Base-by-base conservation (phyloP, 2,113 vertebrate genomes). In the Charina bottae region DNA sequence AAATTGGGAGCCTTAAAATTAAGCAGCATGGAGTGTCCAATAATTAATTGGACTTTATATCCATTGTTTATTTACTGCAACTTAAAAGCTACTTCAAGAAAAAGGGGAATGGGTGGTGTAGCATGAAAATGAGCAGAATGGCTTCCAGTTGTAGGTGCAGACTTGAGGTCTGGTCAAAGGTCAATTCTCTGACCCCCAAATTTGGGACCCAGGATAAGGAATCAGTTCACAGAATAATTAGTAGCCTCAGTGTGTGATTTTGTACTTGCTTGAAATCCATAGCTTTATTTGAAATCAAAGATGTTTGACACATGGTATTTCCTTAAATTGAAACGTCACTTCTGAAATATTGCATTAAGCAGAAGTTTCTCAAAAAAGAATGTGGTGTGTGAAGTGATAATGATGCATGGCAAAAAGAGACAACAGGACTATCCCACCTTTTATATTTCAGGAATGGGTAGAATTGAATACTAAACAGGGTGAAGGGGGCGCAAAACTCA, bases 1-100 rank as follows among this genome's bases (percentile, higher is more conserved):
- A 97, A 95, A 97, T 97, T 92, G 95, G 96, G 97, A 97, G 96
- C 92, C 95, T 96, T 97, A 97, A 98, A 98, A 97, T 96, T 97
- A 98, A 97, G 94, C 94, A 97, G 97, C 97, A 97, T 96, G 96
- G 96, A 97, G 95, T 97, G 96, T 97, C 97, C 96, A 97, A 95
- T 97, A 97, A 97, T 97, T 98, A 97, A 97, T 97, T 97, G 96
- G 93, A 96, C 95, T 97, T 96, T 93, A 97, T 95, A 95, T 93
- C 92, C 96, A 93, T 96, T 96, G 97, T 96, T 97, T 97, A 97
- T 97, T 97, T 97, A 97, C 96, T 95, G 93, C 93, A 96, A 98
- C 96, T 97, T 96, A 93, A 95, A 96, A 96, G 96, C 95, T 95
- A 95, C 8, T 62, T 97, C 96, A 96, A 94, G 89, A 24, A 96